Evolutionary conservation across 2,797 vertebrate species (phyloP).

Genomic region (Coluber constrictor): DNA sequence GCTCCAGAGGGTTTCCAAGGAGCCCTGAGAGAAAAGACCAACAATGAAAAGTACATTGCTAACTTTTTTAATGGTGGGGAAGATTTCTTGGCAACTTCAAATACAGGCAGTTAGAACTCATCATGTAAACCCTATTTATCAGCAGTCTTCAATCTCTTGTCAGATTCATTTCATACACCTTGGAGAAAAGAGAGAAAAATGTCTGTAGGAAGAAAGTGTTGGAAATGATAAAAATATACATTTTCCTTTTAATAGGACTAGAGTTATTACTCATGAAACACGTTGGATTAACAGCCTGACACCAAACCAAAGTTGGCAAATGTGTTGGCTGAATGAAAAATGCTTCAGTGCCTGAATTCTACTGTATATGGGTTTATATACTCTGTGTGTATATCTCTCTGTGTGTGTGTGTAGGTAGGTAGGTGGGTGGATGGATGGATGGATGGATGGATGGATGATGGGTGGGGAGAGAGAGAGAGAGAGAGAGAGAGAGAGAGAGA

Average conservation of each 20-base stretch:
- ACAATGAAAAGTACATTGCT: background rate
- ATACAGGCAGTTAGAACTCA: background rate
- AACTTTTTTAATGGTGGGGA: background rate
- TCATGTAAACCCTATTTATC: background rate
- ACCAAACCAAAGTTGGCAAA: slow-evolving; percentile 6
- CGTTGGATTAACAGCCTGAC: slow-evolving; percentile 22
- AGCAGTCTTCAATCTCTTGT: background rate
- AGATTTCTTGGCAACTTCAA: background rate
- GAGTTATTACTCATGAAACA: slow-evolving; percentile 13
- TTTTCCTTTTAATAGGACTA: slow-evolving; percentile 13
- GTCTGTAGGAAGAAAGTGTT: background rate
- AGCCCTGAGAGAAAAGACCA: background rate
- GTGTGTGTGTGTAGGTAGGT: background rate
- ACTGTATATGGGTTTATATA: background rate
- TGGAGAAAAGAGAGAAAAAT: background rate
- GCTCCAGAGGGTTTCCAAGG: background rate
- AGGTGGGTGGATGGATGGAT: no score
- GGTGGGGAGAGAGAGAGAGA: no score
- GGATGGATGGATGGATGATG: no score
- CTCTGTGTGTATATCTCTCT: background rate
- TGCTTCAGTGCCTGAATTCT: background rate
- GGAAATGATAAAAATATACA: slow-evolving; percentile 10
- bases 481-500: no score
- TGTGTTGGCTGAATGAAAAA: slow-evolving; percentile 12
- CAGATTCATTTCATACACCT: background rate